Base-by-base conservation (phyloP, 2,888 invertebrate genomes). In the Oeneis ivallda region DNA sequence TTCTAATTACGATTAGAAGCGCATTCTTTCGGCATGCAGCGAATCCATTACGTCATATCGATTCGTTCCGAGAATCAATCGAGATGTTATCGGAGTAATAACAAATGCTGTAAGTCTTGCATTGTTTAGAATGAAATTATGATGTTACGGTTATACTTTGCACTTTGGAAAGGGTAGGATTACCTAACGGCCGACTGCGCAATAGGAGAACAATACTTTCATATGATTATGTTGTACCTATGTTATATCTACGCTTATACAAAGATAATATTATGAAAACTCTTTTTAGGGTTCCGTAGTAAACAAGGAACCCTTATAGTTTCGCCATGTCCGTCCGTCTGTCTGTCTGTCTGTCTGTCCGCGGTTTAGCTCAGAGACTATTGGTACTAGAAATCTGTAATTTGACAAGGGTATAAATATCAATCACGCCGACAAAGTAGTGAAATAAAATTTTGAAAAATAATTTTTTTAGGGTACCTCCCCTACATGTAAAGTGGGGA, bases 31-130 rank as follows among this genome's bases (percentile, higher is more conserved):
- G 50, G 45, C 52, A 60, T 43, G 62, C 45, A 54, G n/a, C 62
- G 53, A 62, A 67, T 67, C 56, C 19, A 62, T 71, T 71, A 60
- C 70, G 53, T 68, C 63, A 70, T 11, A 39, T 39, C 32, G 43
- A 69, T 69, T 64, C 45, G 65, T 78, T 77, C 78, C 57, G 68
- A 76, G 75, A 79, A 78, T 65, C 64, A 70, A 75, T 71, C 69
- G 68, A 72, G 76, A 77, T 73, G 69, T 70, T 74, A 77, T 75
- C 77, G 71, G 71, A 71, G 65, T 72, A 70, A 69, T 69, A 63
- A 67, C 59, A 66, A 69, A 62, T 47, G 64, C 49, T 63, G 54
- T 65, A 66, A 66, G 61, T 60, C 65, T 62, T 64, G 15, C 60
- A 57, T 70, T 70, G 49, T 57, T 52, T 52, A 58, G 58, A 60